Evolutionary conservation across 2,113 vertebrate species (phyloP), one percentile per base, ranked within the genome.

Genomic region (Peromyscus maniculatus): DNA sequence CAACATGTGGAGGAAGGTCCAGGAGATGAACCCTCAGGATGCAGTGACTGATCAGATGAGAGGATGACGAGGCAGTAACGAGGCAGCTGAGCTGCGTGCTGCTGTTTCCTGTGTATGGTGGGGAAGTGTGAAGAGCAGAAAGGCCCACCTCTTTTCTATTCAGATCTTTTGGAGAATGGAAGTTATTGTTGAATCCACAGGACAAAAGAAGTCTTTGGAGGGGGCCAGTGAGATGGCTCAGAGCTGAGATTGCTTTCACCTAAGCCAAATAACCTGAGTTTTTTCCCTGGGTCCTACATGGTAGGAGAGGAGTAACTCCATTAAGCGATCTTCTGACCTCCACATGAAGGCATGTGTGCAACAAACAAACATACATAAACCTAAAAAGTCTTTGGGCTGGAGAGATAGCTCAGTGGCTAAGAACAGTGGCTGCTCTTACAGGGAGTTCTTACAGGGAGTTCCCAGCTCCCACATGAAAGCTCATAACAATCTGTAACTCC

Each of bases 81-180:
- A 46, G 67, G 2, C 39, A 22, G 86, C 64, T 75, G 46, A 74
- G 21, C 49, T 79, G 93, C 59, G 88, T 66, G 15, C 15, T 43
- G 31, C 67, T 26, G 49, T 52, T 39, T 69, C 21, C 39, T 26
- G 79, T 79, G 24, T 55, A n/a, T 57, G 21, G 74, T 72, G 59
- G 13, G 52, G 15, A 57, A 64, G 57, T 13, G 19, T 24, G 33
- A 33, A 55, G 49, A 26, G 49, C 22, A 5, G 59, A 67, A 90
- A 64, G 52, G 17, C 4, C 49, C 36, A 36, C 2, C 3, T 87
- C 21, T 52, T 17, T 94, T 75, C 21, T 94, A 22, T 2, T 39
- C 79, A 90, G 67, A 88, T 93, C 6, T 82, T 96, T 87, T 91
- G 28, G 26, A 75, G 59, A 86, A 86, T 69, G 28, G 36, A 33